These are phyloP conservation scores for Latrodectus elegans DNA, from an alignment of 2,888 invertebrate genomes.

Conservation along the genomic window DNA sequence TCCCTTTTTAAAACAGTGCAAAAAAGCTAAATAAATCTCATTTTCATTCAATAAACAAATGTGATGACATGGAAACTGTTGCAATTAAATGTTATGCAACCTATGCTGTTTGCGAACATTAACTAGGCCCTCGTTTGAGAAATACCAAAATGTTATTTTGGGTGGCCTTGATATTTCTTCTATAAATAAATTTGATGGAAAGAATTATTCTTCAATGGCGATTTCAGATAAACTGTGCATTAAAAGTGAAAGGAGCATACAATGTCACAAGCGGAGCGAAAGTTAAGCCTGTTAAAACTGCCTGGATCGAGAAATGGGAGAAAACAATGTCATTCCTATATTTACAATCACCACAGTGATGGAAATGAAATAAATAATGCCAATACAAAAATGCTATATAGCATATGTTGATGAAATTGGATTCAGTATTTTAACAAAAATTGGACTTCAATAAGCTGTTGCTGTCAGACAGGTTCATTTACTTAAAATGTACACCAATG, in stretches of 20 bases:
- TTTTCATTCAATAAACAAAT: too few species aligned
- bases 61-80: too few species aligned
- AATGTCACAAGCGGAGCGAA: not conserved
- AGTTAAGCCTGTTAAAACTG: not conserved
- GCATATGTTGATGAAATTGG: not conserved
- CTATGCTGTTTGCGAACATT: too few species aligned
- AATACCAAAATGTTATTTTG: not conserved
- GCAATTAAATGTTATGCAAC: too few species aligned
- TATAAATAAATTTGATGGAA: conserved; percentile 12
- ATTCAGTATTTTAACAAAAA: conserved; percentile 14
- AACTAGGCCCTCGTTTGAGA: too few species aligned
- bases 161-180: not conserved
- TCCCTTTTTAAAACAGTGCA: too few species aligned
- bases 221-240: conserved; percentile 21
- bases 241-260: conserved; percentile 20
- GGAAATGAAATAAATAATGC: not conserved
- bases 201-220: conserved; percentile 15
- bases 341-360: conserved; percentile 15
- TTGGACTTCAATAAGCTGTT: conserved; percentile 26
- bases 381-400: not conserved
- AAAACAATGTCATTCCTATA: conserved; percentile 8
- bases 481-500: conserved; percentile 5
- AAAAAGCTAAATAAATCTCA: too few species aligned
- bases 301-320: not conserved
- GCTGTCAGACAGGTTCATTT: conserved; percentile 11